Base-by-base conservation (phyloP, 2,797 vertebrate species). In the Synaphobranchus kaupii region DNA sequence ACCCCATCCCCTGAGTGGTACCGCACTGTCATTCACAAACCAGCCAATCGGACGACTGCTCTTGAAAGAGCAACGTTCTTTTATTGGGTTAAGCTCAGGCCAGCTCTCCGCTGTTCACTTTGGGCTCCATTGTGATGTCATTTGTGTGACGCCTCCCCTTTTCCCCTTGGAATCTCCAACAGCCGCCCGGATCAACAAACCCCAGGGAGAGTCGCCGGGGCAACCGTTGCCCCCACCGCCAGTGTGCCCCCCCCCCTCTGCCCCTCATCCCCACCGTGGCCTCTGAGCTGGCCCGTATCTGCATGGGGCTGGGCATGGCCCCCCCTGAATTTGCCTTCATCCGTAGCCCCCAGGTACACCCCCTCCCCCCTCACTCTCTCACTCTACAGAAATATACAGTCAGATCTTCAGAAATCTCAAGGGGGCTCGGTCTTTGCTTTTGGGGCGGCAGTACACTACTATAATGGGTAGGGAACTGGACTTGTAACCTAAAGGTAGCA, bases 251-350 rank as follows among this genome's bases (percentile, higher is more conserved):
- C 83, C 87, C 54, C 78, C 91, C n/a, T 50, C 85, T 87, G 7
- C 81, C 96, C 10, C 50, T 95, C 48, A 39, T 97, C 68, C 93
- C 91, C 84, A 97, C 95, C 50, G 95, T 97, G 83, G 97, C 97
- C 82, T 95, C 97, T 3, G 98, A 99, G 89, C 96, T 99, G 88
- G 95, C 93, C 31, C 96, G 94, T 86, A 90, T 98, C 84, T 99
- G 97, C 87, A 95, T 95, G 56, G 94, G 97, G 73, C 86, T 97
- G 88, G 98, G 98, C 89, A 97, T 99, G 97, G 95, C 96, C 0
- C 97, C 97, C 0, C 98, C 98, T 0, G 98, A 99, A 83, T 99
- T 98, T 92, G 97, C 96, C 91, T 97, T 95, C 90, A 93, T 99
- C 39, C 91, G 94, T 91, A 98, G 97, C 90, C 95, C 97, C 92